Evolutionary conservation across 2,113 vertebrate genomes (phyloP), one percentile per base, ranked within the genome.

Genomic region (Pyrgilauda ruficollis): DNA sequence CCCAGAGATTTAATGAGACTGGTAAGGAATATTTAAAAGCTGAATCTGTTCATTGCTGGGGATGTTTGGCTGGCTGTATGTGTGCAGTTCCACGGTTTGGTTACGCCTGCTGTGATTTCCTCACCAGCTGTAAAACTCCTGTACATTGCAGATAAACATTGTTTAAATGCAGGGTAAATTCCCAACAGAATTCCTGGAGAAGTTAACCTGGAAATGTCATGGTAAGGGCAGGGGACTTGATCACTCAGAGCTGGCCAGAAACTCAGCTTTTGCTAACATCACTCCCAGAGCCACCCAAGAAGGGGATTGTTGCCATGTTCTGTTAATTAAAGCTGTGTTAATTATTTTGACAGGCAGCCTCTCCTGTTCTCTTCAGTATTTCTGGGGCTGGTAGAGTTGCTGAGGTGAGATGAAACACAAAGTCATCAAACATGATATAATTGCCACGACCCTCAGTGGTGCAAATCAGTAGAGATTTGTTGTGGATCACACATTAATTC

Each of bases 281-380:
- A 31, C 52, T 72, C 55, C 46, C 67, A 73, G 70, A 94, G 76
- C 68, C 53, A 55, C 78, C 85, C 17, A 11, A n/a, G 84, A 62
- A 80, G 82, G 35, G 41, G 39, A 52, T 74, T 95, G 93, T 77
- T 94, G 92, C 84, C 97, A 49, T 31, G 58, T 84, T 68, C 68
- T 90, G 58, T 84, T 96, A 77, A 91, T 94, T 62, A 90, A 28
- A 89, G 67, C 59, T 50, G 33, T 59, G 59, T 49, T 78, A 83
- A 90, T 94, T 83, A 75, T 75, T 96, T 89, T 91, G 90, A 84
- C 93, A 94, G 63, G 82, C 84, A 88, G 89, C 77, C 76, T 87
- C 62, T 94, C 82, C 94, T 87, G 68, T 41, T 92, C 83, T 66
- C 90, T 84, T 84, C 75, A 62, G 68, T 33, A 2, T 97, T 94